Evolutionary conservation across 2,888 invertebrate species (phyloP).

Genomic region (Meandrusa payeni): DNA sequence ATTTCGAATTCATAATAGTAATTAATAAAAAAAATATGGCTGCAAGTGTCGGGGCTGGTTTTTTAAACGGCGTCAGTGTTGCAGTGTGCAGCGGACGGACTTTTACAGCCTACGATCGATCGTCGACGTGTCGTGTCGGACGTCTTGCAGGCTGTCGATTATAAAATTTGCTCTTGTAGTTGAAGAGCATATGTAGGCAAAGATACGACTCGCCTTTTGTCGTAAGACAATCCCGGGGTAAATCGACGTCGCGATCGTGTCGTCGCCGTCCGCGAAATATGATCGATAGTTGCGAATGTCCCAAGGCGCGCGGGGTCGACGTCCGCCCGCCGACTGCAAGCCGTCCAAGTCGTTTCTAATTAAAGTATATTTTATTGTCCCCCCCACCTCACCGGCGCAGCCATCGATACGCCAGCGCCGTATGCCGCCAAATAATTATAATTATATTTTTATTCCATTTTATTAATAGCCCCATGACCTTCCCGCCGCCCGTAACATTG

Average conservation of each 20-base stretch:
- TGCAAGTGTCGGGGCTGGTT: constrained; percentile 35
- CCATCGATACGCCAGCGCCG: constrained; percentile 62
- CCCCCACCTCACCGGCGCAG: constrained; percentile 66
- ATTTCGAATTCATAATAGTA: constrained; percentile 36
- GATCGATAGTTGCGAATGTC: constrained; percentile 41
- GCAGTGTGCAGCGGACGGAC: constrained; percentile 32
- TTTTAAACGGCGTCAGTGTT: constrained; percentile 38
- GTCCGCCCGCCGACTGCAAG: constrained; percentile 40
- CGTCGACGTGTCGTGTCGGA: constrained; percentile 28
- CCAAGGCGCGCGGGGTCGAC: constrained; percentile 42
- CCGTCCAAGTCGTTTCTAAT: constrained; percentile 53
- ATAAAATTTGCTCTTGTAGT: too few species aligned
- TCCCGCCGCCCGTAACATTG: constrained; percentile 45
- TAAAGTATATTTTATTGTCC: constrained; percentile 79
- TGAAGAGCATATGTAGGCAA: too few species aligned
- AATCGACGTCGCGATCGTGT: constrained; percentile 20
- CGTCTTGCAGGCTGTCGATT: too few species aligned
- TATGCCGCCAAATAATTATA: constrained; percentile 78
- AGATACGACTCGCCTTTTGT: too few species aligned
- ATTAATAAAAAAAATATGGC: constrained; percentile 34
- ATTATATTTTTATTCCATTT: constrained; percentile 68
- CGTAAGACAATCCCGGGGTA: neutral
- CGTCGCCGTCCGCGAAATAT: constrained; percentile 39
- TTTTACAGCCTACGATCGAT: constrained; percentile 39
- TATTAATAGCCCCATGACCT: constrained; percentile 54